Percentiles rank a stretch among this genome's conserved stretches.
These are phyloP conservation scores for Bruchidius siliquastri DNA, from an alignment of 2,888 invertebrate species.

Conservation along the genomic window DNA sequence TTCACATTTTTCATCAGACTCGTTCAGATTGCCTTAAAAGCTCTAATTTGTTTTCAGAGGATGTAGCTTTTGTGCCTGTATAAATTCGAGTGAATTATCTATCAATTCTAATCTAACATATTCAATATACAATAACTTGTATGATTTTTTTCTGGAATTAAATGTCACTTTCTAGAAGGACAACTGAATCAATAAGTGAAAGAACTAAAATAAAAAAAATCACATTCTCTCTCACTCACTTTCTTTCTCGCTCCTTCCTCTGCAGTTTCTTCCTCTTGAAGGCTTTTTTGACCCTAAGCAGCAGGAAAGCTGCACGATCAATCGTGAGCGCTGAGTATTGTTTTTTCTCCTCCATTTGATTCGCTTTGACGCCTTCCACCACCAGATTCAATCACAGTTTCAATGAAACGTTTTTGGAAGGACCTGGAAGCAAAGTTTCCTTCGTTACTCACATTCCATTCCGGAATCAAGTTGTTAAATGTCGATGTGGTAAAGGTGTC, in stretches of 20 bases:
- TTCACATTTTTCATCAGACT: too few relatives aligned
- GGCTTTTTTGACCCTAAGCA: conserved; percentile 81
- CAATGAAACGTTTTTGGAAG: not conserved
- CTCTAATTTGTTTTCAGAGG: too few relatives aligned
- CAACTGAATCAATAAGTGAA: too few relatives aligned
- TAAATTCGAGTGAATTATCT: too few relatives aligned
- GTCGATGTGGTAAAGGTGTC: too few relatives aligned
- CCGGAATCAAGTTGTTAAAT: not conserved
- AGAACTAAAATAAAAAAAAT: too few relatives aligned
- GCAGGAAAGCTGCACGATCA: conserved; percentile 83
- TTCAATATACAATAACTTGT: too few relatives aligned
- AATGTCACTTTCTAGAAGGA: too few relatives aligned
- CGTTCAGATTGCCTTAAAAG: too few relatives aligned
- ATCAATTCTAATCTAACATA: too few relatives aligned
- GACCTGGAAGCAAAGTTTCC: not conserved
- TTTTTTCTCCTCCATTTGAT: conserved; percentile 50
- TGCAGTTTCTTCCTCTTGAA: conserved; percentile 87
- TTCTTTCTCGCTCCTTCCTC: conserved; percentile 81
- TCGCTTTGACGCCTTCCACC: not conserved
- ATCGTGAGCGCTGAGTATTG: conserved; percentile 70
- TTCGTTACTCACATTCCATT: not conserved
- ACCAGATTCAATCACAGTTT: not conserved
- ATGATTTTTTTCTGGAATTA: too few relatives aligned
- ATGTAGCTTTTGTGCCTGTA: too few relatives aligned
- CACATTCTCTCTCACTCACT: conserved; percentile 53